Conservation (phyloP, 2,888 invertebrate species). For the Timandra comae region DNA sequence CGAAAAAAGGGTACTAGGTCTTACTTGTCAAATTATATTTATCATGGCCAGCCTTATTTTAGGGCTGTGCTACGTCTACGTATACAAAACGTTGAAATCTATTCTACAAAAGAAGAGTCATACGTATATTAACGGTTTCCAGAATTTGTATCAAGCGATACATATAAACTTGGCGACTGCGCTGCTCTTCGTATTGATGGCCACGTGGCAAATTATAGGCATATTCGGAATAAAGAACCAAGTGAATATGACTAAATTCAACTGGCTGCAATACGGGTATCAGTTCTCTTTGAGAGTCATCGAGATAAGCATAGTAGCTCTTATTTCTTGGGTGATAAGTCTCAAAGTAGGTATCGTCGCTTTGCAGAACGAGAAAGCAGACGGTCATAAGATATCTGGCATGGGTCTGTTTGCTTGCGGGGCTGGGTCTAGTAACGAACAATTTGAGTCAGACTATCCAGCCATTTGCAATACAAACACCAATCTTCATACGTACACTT, state of each 20-base stretch:
- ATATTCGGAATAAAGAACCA: slow-evolving; percentile 65
- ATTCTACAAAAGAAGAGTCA: slow-evolving; percentile 86
- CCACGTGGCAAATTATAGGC: slow-evolving; percentile 89
- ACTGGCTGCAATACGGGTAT: slow-evolving; percentile 95
- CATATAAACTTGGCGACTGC: slow-evolving; percentile 93
- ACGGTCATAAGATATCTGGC: slow-evolving; percentile 81
- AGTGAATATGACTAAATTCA: slow-evolving; percentile 80
- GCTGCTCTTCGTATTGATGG: slow-evolving; percentile 88
- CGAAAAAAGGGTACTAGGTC: slow-evolving; percentile 80
- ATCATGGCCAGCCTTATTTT: slow-evolving; percentile 89
- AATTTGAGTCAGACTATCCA: slow-evolving; percentile 89
- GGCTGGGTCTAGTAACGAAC: slow-evolving; percentile 89
- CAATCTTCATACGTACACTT: slow-evolving; percentile 88
- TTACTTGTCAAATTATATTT: slow-evolving; percentile 90
- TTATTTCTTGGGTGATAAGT: slow-evolving; percentile 92
- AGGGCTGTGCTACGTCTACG: slow-evolving; percentile 89
- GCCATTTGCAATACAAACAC: slow-evolving; percentile 91
- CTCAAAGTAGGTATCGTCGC: slow-evolving; percentile 76
- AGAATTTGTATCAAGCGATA: slow-evolving; percentile 90
- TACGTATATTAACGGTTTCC: slow-evolving; percentile 86
- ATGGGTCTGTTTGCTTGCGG: slow-evolving; percentile 89
- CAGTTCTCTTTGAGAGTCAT: slow-evolving; percentile 90
- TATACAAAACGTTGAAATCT: slow-evolving; percentile 86
- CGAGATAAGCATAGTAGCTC: slow-evolving; percentile 91
- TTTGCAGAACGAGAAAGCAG: slow-evolving; percentile 84